Conservation (phyloP, 1,140 invertebrate genomes). For the Metaphire vulgaris region DNA sequence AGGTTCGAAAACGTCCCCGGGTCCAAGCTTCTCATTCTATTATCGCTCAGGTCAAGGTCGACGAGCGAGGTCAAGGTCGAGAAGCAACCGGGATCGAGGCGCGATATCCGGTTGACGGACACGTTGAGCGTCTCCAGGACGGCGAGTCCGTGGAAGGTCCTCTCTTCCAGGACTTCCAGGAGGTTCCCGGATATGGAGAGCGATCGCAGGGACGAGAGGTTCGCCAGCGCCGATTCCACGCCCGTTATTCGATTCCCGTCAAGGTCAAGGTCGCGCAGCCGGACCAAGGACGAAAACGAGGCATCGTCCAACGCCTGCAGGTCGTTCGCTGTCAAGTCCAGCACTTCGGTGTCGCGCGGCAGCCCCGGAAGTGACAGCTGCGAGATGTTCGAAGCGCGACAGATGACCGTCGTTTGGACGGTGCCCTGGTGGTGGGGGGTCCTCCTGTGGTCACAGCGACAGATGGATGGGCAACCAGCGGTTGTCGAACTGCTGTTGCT, state of each 20-base stretch:
- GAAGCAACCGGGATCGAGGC: background rate
- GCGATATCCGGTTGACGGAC: background rate
- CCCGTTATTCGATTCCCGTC: background rate
- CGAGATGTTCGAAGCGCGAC: background rate
- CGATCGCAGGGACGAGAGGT: background rate
- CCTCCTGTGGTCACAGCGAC: background rate
- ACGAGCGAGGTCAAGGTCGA: background rate
- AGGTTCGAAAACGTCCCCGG: background rate
- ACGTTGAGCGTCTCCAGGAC: background rate
- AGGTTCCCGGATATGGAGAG: background rate
- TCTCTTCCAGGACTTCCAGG: background rate
- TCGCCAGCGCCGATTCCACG: background rate
- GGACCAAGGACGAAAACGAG: background rate
- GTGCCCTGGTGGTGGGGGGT: background rate
- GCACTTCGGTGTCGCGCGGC: background rate
- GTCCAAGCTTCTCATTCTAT: background rate
- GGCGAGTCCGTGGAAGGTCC: background rate
- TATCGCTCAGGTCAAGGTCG: background rate
- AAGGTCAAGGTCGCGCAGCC: background rate
- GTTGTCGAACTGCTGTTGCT: no score
- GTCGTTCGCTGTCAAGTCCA: background rate
- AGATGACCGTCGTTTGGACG: background rate
- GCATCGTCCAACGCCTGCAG: background rate
- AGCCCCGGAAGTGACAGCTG: background rate
- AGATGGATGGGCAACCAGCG: background rate